Evolutionary conservation across 53 echinoderm and acorn worm species (phyloP).

Genomic region (Hippasteria phrygiana): DNA sequence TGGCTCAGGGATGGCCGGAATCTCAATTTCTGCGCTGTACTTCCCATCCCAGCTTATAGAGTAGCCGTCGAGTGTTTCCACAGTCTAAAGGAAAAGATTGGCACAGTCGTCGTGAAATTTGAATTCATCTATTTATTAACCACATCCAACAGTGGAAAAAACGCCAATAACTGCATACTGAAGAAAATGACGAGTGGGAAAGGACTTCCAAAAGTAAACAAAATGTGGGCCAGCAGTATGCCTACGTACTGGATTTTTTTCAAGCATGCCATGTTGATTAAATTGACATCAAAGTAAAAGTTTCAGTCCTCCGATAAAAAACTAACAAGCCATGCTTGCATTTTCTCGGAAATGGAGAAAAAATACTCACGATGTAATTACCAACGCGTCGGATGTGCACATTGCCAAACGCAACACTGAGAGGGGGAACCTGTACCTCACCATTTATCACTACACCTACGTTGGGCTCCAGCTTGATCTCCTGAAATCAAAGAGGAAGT

Average conservation of each 20-base stretch:
- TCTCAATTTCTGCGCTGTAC: neutral
- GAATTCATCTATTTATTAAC: too few species aligned
- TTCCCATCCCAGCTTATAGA: slow-evolving; percentile 10
- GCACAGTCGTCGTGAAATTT: neutral
- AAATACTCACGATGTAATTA: slow-evolving; percentile 36
- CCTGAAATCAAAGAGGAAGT: neutral
- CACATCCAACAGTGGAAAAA: too few species aligned
- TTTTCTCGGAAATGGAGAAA: neutral
- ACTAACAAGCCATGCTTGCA: too few species aligned
- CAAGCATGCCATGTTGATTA: too few species aligned
- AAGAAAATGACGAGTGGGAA: too few species aligned
- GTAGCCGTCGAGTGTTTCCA: neutral
- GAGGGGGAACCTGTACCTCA: neutral
- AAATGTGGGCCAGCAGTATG: too few species aligned
- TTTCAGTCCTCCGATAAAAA: too few species aligned
- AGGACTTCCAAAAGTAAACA: too few species aligned
- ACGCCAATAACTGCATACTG: too few species aligned
- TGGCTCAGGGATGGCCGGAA: neutral
- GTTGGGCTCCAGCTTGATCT: neutral
- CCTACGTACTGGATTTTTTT: too few species aligned
- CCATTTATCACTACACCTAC: slow-evolving; percentile 2
- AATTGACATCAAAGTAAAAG: too few species aligned
- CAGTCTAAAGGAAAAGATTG: neutral
- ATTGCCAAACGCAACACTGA: neutral
- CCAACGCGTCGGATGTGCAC: neutral